Base-by-base conservation (phyloP, 2,113 vertebrate species). In the Aegithalos caudatus region DNA sequence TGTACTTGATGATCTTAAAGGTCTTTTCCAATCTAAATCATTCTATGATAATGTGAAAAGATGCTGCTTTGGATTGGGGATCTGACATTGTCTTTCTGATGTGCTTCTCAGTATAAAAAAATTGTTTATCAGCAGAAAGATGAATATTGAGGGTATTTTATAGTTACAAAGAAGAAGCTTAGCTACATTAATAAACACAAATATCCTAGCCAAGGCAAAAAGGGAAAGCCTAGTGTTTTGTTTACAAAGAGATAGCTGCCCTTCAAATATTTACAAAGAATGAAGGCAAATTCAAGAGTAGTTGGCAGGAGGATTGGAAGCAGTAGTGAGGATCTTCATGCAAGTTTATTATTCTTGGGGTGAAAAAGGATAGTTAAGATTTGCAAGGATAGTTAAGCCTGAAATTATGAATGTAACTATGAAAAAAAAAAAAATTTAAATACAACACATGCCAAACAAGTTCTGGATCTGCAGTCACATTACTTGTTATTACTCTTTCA, bases 231-330 rank as follows among this genome's bases (percentile, higher is more conserved):
- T 92, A n/a, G 38, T 81, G 67, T 51, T 93, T 83, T 93, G 58
- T 92, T 97, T 88, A 93, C 76, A 78, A 76, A 81, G 70, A 82
- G 54, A 77, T 86, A 77, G 38, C 38, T 95, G 86, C 76, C 95
- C 86, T 93, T 83, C 94, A 94, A 93, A 94, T 94, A 86, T 91
- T 97, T 96, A 74, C 42, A 56, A 71, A 88, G 76, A 92, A 86
- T 37, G 77, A 92, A 90, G 95, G 60, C 60, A 86, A 81, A 88
- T 81, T 88, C 67, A 90, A 92, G 71, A 94, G 42, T 74, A 80
- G 69, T 67, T 97, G 96, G 86, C 88, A 94, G 76, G 54, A 83
- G 35, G 28, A 56, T 9, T 81, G 60, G 72, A 92, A 92, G 60
- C 22, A 81, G 31, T 77, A 71, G 50, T 71, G 83, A 81, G 11